Conservation (phyloP, 35 echinoderm and acorn worm genomes). For the Amphiura filiformis region DNA sequence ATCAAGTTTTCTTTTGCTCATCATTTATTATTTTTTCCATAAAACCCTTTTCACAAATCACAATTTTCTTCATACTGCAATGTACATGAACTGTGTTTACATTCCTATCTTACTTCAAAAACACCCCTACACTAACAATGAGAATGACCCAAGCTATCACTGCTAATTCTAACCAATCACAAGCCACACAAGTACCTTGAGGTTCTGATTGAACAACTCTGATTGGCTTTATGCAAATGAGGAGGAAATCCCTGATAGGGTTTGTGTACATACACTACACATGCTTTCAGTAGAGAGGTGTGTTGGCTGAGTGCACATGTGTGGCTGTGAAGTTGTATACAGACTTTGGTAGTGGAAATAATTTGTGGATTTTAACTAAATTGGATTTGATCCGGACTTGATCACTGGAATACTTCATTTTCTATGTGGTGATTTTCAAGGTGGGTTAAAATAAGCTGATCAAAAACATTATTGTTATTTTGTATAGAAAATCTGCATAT, state of each 20-base stretch:
- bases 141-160: background rate
- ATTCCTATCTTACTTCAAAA: background rate
- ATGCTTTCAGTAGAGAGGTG: background rate
- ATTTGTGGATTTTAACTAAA: background rate
- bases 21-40: too few relatives aligned
- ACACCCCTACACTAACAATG: background rate
- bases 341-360: background rate
- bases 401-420: background rate
- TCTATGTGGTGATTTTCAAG: background rate
- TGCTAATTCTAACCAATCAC: background rate
- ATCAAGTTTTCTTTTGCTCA: too few relatives aligned
- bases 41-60: too few relatives aligned
- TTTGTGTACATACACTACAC: background rate
- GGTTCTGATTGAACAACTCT: background rate
- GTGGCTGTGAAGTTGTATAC: background rate
- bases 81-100: too few relatives aligned
- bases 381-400: background rate
- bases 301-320: background rate
- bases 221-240: slow-evolving; percentile 11
- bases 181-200: background rate
- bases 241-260: background rate
- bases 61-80: too few relatives aligned
- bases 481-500: too few relatives aligned
- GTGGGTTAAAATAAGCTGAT: too few relatives aligned
- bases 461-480: too few relatives aligned